Percentiles rank a stretch among this genome's conserved stretches.
Conservation (phyloP, 2,888 invertebrate genomes). For the Teinopalpus imperialis region DNA sequence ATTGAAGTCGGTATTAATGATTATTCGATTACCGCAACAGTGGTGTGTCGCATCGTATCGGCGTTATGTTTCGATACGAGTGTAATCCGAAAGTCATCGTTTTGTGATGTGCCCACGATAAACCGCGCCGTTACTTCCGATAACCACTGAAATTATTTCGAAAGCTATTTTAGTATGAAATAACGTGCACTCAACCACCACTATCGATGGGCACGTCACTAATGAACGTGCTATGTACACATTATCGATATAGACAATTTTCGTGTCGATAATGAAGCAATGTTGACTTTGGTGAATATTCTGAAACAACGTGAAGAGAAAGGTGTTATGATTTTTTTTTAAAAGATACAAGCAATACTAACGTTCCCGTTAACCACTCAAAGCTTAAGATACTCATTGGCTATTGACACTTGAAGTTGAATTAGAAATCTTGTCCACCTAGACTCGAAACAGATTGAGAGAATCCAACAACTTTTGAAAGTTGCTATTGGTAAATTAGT, state of each 20-base stretch:
- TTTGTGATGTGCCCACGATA: constrained; percentile 37
- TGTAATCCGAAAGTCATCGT: constrained; percentile 36
- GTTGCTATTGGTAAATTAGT: no score
- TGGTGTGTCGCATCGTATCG: constrained; percentile 22
- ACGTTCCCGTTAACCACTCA: no score
- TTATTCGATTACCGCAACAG: background rate
- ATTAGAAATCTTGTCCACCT: no score
- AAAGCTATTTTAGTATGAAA: constrained; percentile 14
- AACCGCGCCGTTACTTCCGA: constrained; percentile 33
- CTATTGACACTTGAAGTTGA: no score
- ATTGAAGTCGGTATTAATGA: no score
- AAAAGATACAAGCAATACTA: no score
- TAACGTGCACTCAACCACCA: constrained; percentile 2
- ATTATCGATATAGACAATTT: constrained; percentile 4
- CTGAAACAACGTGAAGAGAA: no score
- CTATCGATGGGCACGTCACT: background rate
- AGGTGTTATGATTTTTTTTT: no score
- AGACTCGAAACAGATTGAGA: no score
- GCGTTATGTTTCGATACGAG: constrained; percentile 34
- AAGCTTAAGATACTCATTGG: no score
- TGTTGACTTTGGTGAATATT: no score
- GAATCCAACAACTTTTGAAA: no score
- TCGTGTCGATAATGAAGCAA: constrained; percentile 1
- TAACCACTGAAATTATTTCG: constrained; percentile 31
- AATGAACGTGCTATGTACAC: background rate